Evolutionary conservation across 2,888 invertebrate genomes (phyloP), one percentile per base, ranked within the genome.

Genomic region (Lathronympha strigana): DNA sequence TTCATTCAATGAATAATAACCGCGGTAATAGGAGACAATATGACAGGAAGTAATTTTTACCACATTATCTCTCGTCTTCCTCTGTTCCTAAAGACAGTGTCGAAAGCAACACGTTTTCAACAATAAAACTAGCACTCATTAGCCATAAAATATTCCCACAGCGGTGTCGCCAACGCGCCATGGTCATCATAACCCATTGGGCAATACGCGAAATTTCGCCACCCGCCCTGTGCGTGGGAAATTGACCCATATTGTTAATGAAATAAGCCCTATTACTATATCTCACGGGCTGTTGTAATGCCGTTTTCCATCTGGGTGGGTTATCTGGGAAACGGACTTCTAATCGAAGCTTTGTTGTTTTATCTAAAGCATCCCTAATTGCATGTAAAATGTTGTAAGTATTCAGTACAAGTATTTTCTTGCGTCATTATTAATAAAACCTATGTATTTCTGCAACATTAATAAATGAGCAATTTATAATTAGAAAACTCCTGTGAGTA

Each of bases 271-370:
- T 61, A 61, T 61, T 54, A 58, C 17, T 9, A 38, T 51, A 38
- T 58, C 67, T 63, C 63, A 63, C 63, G 67, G 23, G 51, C 45
- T 57, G 62, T 62, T 33, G 58, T 62, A 63, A 63, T 58, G 69
- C 64, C 69, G 66, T 67, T 63, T 31, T 70, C 77, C 78, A 77
- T 77, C 77, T 70, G 72, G 66, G 70, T 51, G 31, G 66, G 67
- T 76, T 78, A 78, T 77, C 76, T 75, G 73, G 71, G 76, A 73
- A 78, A 78, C 64, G 11, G 57, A 61, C 67, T 45, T 60, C 73
- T 71, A 73, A 63, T 67, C 70, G 68, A 25, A 66, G 66, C 49
- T 61, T 60, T 66, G 53, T 62, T 62, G 54, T 69, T 71, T 71
- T 69, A 69, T 43, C 47, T 28, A 57, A 43, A 38, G 45, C 55